Evolutionary conservation across 2,113 vertebrate species (phyloP).

Genomic region (Salvelinus alpinus): DNA sequence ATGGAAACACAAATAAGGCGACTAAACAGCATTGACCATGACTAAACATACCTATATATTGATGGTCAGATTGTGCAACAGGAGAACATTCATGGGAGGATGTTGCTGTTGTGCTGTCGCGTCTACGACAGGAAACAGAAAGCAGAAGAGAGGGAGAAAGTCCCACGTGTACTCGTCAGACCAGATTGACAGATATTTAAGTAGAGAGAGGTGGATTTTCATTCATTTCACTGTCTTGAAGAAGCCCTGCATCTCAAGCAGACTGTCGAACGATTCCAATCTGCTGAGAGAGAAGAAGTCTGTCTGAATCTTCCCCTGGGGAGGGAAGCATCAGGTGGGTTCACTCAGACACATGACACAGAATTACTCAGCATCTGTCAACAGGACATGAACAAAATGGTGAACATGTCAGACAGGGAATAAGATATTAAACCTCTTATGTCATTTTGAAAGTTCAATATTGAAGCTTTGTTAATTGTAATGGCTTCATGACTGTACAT

Average conservation of each 20-base stretch:
- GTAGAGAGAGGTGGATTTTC: neutral
- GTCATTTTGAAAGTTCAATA: no score
- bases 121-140: conserved; percentile 58
- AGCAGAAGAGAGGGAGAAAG: conserved; percentile 50
- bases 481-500: no score
- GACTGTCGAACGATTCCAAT: neutral
- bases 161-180: neutral
- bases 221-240: neutral
- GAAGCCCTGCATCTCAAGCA: neutral
- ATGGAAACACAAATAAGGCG: no score
- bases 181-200: neutral
- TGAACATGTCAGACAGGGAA: no score
- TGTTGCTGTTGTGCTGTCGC: neutral
- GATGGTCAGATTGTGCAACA: conserved; percentile 4
- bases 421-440: no score
- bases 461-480: no score
- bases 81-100: neutral
- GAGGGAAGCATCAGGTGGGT: neutral
- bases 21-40: no score
- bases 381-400: no score
- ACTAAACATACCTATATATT: no score
- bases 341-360: neutral
- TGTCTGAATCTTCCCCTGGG: no score
- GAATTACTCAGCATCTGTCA: no score
- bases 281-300: neutral